Evolutionary conservation across 2,797 vertebrate genomes (phyloP), one percentile per base, ranked within the genome.

Genomic region (Brotogeris chrysoptera): DNA sequence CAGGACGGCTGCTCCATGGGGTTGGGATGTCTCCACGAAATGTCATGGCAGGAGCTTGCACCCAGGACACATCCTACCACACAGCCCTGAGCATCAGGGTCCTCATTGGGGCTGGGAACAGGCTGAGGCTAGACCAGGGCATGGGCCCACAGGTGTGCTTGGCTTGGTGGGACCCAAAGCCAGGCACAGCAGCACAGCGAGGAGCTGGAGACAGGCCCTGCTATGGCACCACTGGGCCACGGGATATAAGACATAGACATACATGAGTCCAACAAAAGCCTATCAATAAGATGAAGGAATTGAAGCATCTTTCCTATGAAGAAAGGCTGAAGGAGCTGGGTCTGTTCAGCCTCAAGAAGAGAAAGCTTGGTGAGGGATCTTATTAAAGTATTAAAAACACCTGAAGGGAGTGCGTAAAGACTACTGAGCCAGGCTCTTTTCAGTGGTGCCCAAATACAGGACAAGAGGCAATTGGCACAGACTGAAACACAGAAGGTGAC

Each of bases 231-330:
- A 3, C 13, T 53, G 20, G 3, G 63, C 7, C 17, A 44, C 2
- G 1, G 11, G 2, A 2, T 36, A 2, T 10, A 38, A 53, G 23
- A 44, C 0, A 1, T 11, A n/a, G 11, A 39, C 4, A 14, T 30
- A 11, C 23, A 38, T 24, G 36, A 24, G 4, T 28, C 14, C 43
- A 38, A 12, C 0, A 9, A 34, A 69, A 66, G 5, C 3, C 25
- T 79, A 7, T 16, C 19, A 27, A 57, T 17, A 44, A n/a, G 36
- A 24, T 60, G 21, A 71, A 79, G n/a, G 19, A 15, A 15, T 11
- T 68, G 25, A 30, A 71, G 2, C 21, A 44, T 41, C 8, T 66
- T 9, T 73, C 5, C 32, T 63, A 23, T 38, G 17, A 52, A 8
- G 27, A 66, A 74, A 74, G 9, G 1, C 19, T 59, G 23, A 59